A percentile compares a stretch with the other conserved stretches of the same genome.
Evolutionary conservation across 2,113 vertebrate species (phyloP).

Genomic region (Sinocyclocheilus maitianheensis): DNA sequence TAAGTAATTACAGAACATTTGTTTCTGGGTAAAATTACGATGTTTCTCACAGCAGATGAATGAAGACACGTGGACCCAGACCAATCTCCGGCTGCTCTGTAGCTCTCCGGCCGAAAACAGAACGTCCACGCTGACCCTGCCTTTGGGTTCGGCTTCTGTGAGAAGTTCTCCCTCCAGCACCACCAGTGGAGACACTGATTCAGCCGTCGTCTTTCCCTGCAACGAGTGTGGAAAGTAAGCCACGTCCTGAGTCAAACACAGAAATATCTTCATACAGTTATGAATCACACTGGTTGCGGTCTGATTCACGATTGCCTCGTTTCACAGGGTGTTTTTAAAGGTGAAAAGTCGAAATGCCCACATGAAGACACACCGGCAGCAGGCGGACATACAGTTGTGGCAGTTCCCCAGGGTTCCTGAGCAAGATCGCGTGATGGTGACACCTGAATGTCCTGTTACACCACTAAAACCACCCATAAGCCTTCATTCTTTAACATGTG

Average conservation of each 20-base stretch:
- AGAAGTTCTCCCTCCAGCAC: conserved; percentile 86
- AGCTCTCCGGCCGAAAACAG: conserved; percentile 59
- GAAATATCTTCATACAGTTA: not conserved
- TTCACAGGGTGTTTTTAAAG: conserved; percentile 85
- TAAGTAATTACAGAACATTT: not conserved
- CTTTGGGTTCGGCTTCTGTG: conserved; percentile 78
- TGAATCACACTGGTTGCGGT: conserved; percentile 16
- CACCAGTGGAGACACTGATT: conserved; percentile 82
- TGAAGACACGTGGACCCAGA: conserved; percentile 78
- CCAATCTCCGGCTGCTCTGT: conserved; percentile 72
- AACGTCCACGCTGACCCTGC: conserved; percentile 73
- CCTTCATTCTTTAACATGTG: conserved; percentile 12
- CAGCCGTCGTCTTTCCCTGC: conserved; percentile 83
- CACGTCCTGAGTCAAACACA: not conserved
- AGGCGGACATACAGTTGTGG: conserved; percentile 77
- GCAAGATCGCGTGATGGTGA: conserved; percentile 29
- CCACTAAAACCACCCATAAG: conserved; percentile 27
- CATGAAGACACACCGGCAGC: conserved; percentile 89
- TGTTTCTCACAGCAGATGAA: conserved; percentile 71
- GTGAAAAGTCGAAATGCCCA: conserved; percentile 92
- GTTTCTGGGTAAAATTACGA: not conserved
- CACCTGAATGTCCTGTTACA: conserved; percentile 32
- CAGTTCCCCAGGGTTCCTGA: conserved; percentile 33
- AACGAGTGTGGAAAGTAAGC: conserved; percentile 88
- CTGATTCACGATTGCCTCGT: not conserved